These are phyloP conservation scores for Theocolax elegans DNA, from an alignment of 1,140 invertebrate genomes.

Conservation along the genomic window DNA sequence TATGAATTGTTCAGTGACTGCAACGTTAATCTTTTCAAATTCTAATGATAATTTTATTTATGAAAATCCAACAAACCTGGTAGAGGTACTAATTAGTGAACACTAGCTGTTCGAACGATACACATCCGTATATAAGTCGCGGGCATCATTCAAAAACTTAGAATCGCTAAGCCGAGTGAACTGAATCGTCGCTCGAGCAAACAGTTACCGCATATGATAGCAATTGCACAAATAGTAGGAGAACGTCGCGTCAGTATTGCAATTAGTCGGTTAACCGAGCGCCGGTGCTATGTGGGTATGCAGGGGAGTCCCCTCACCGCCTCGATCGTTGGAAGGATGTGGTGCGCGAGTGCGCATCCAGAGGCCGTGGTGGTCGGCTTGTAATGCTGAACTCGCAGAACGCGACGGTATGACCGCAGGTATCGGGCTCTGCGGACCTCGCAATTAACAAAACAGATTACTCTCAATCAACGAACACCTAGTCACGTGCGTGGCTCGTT, in stretches of 20 bases:
- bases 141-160: background rate
- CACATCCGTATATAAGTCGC: too few relatives aligned
- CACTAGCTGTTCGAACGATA: too few relatives aligned
- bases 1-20: too few relatives aligned
- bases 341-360: background rate
- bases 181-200: too few relatives aligned
- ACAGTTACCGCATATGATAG: conserved; percentile 47
- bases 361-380: background rate
- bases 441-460: conserved; percentile 65
- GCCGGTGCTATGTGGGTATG: background rate
- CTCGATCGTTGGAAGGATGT: background rate
- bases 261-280: conserved; percentile 62
- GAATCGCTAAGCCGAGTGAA: background rate
- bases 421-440: conserved; percentile 57
- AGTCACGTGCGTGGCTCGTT: conserved; percentile 28
- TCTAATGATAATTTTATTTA: too few relatives aligned
- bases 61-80: too few relatives aligned
- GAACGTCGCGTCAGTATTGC: conserved; percentile 54
- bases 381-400: conserved; percentile 48
- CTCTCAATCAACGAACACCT: conserved; percentile 60
- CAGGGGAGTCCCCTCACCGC: too few relatives aligned
- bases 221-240: conserved; percentile 55
- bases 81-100: too few relatives aligned
- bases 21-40: too few relatives aligned
- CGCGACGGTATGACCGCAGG: conserved; percentile 54